Evolutionary conservation across 2,888 invertebrate species (phyloP), one percentile per base, ranked within the genome.

Genomic region (Tupiocoris notatus): DNA sequence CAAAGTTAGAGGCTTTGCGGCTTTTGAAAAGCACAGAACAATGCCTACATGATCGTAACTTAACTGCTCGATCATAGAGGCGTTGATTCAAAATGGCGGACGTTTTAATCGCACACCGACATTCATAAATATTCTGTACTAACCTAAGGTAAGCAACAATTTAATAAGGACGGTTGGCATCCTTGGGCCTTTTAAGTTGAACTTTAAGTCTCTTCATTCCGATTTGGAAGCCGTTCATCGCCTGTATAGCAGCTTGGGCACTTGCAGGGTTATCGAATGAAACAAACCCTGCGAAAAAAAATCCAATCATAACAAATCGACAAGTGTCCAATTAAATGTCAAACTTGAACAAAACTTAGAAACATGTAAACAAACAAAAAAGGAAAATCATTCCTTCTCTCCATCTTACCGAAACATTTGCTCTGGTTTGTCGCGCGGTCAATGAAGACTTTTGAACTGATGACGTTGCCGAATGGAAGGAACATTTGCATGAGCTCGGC

Each of bases 171-270:
- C 96, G 91, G 87, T 92, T 95, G 84, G 96, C 95, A 86, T 97
- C 96, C 88, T 97, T 97, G 86, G 98, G 98, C 88, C 98, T 90
- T 88, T 98, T 98, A 87, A 98, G 91, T 88, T 98, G 98, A 83
- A 98, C 98, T 89, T 99, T 98, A 85, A 98, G 93, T 84, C 98
- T 91, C 88, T 99, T 99, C 98, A 98, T 98, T 84, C 98, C 98
- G 86, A 98, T 98, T 88, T 98, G 98, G 88, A 98, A 99, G 85
- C 98, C 98, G 87, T 99, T 99, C 98, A 99, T 99, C 83, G 98
- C 94, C 86, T 98, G 96, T 85, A 99, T 99, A 82, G 98, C 98
- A 81, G 96, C 93, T 86, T 98, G 97, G 84, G 98, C 98, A 85
- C 96, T 96, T 83, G 94, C 89, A 82, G 96, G 96, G 89, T 98